Percentiles rank a stretch among this genome's conserved stretches.
Evolutionary conservation across 2,888 invertebrate genomes (phyloP).

Genomic region (Zonitis immaculata): DNA sequence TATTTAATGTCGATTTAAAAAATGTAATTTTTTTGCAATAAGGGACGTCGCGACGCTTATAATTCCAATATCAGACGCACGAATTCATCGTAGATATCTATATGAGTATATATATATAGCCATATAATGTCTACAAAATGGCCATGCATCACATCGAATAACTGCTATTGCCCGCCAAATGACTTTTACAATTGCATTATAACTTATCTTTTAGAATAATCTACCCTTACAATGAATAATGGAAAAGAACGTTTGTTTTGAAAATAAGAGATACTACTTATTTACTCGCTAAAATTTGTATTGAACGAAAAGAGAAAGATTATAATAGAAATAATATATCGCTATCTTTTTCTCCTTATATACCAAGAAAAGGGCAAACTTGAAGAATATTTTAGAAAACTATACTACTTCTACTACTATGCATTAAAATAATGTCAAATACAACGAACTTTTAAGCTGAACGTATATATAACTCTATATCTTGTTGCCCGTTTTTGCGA

Average conservation of each 20-base stretch:
- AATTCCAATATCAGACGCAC: constrained; percentile 31
- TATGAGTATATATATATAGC: too few relatives aligned
- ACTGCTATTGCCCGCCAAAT: constrained; percentile 44
- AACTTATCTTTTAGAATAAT: constrained; percentile 44
- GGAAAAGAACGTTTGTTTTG: constrained; percentile 29
- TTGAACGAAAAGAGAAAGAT: neutral
- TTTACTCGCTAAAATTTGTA: neutral
- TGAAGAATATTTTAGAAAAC: neutral
- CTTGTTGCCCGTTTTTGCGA: constrained; percentile 8
- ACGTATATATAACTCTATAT: too few relatives aligned
- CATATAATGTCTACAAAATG: constrained; percentile 30
- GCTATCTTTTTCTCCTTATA: too few relatives aligned
- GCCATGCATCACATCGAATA: constrained; percentile 34
- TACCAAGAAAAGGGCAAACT: too few relatives aligned
- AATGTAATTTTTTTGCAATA: constrained; percentile 21
- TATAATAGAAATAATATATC: neutral
- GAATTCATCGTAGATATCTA: too few relatives aligned
- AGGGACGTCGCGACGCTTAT: constrained; percentile 30
- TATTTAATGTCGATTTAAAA: neutral
- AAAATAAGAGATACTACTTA: constrained; percentile 2
- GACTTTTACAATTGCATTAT: constrained; percentile 45
- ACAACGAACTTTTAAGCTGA: constrained; percentile 16
- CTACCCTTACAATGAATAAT: constrained; percentile 41
- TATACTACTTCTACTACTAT: too few relatives aligned
- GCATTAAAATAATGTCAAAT: constrained; percentile 12